Evolutionary conservation across 2,113 vertebrate genomes (phyloP).

Genomic region (Fulmarus glacialis): DNA sequence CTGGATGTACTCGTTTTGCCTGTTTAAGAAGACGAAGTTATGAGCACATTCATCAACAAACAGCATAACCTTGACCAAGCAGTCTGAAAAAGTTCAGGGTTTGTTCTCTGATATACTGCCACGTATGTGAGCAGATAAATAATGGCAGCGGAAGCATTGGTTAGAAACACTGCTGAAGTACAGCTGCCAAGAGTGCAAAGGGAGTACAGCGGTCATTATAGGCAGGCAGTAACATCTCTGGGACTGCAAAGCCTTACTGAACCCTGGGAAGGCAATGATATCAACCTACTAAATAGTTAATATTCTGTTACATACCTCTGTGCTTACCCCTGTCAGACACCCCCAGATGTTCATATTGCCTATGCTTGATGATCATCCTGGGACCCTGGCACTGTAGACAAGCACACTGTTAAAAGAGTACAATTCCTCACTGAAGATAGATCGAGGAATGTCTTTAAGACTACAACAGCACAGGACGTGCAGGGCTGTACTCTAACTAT

Average conservation of each 20-base stretch:
- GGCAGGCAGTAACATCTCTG: background rate
- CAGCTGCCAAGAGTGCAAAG: background rate
- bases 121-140: background rate
- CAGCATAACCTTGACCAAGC: background rate
- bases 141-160: background rate
- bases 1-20: background rate
- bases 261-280: background rate
- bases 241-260: background rate
- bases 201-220: background rate
- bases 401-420: background rate
- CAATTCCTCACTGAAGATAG: background rate
- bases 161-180: background rate
- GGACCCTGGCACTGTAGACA: fast-evolving
- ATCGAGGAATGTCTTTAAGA: conserved; percentile 4
- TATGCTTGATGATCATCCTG: background rate
- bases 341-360: background rate
- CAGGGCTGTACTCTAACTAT: background rate
- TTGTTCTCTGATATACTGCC: background rate
- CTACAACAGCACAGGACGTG: background rate
- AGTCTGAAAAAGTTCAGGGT: background rate
- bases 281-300: conserved; percentile 18
- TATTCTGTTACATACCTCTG: conserved; percentile 27
- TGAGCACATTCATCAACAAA: background rate
- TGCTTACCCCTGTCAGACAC: background rate
- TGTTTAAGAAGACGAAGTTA: background rate